These are phyloP conservation scores for Zaprionus ornatus DNA, from an alignment of 1,140 invertebrate genomes.

Conservation along the genomic window DNA sequence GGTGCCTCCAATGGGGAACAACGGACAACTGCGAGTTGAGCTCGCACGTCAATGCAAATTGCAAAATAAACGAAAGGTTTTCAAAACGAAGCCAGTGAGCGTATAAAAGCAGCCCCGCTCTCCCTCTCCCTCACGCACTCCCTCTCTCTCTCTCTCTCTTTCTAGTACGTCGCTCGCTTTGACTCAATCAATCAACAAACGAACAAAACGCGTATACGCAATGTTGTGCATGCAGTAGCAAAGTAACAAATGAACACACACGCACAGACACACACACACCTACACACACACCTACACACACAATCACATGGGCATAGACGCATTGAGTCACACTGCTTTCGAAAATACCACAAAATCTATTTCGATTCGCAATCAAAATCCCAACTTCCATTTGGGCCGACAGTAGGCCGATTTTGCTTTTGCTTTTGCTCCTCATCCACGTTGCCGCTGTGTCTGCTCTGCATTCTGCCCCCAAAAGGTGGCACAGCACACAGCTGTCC, in stretches of 20 bases:
- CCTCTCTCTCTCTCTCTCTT: not conserved
- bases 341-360: constrained; percentile 83
- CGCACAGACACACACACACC: constrained; percentile 23
- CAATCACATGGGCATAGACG: constrained; percentile 30
- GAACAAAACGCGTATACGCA: constrained; percentile 81
- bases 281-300: constrained; percentile 34
- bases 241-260: constrained; percentile 73
- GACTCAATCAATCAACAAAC: constrained; percentile 79
- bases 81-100: constrained; percentile 54
- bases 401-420: constrained; percentile 43
- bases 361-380: constrained; percentile 83
- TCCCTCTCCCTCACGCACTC: not conserved
- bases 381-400: constrained; percentile 74
- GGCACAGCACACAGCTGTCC: constrained; percentile 17
- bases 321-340: constrained; percentile 73
- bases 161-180: constrained; percentile 9
- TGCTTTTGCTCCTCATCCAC: constrained; percentile 13
- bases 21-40: not conserved
- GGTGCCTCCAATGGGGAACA: not conserved
- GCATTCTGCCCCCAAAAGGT: constrained; percentile 15
- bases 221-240: constrained; percentile 64
- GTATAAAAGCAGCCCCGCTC: constrained; percentile 55
- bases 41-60: constrained; percentile 46
- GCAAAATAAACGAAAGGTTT: constrained; percentile 54
- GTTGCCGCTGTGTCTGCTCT: constrained; percentile 14